These are phyloP conservation scores for Mesoclemmys tuberculata DNA, from an alignment of 2,113 vertebrate species.

Conservation along the genomic window DNA sequence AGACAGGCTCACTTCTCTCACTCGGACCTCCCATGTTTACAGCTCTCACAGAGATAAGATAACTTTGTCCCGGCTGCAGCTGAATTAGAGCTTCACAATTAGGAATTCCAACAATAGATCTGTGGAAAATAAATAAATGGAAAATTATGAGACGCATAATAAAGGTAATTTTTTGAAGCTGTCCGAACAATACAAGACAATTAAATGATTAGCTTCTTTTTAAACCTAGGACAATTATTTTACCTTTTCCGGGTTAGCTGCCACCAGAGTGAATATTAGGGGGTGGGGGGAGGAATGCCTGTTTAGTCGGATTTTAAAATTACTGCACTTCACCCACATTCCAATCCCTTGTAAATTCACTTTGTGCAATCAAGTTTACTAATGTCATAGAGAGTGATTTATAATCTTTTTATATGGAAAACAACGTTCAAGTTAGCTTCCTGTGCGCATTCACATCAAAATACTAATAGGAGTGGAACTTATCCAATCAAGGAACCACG, in stretches of 20 bases:
- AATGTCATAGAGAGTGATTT: neutral
- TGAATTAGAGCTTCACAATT: conserved; percentile 91
- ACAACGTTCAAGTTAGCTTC: neutral
- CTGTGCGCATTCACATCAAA: neutral
- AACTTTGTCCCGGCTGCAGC: conserved; percentile 84
- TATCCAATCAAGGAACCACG: neutral
- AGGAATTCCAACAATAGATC: conserved; percentile 92
- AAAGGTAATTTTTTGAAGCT: neutral
- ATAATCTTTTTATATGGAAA: neutral
- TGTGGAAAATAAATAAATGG: conserved; percentile 63
- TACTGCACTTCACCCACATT: neutral
- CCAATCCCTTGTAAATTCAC: neutral
- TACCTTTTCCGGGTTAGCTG: neutral
- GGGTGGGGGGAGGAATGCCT: neutral
- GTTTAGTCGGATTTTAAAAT: neutral
- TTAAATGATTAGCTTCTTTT: neutral
- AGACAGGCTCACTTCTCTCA: conserved; percentile 81
- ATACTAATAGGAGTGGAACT: neutral
- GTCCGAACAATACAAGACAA: conserved; percentile 6
- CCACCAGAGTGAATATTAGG: neutral
- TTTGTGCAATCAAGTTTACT: neutral
- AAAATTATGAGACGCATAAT: neutral
- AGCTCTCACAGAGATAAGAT: conserved; percentile 85
- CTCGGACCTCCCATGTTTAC: conserved; percentile 92
- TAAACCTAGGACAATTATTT: neutral